Evolutionary conservation across 2,888 invertebrate species (phyloP).

Genomic region (Dendrolimus houi): DNA sequence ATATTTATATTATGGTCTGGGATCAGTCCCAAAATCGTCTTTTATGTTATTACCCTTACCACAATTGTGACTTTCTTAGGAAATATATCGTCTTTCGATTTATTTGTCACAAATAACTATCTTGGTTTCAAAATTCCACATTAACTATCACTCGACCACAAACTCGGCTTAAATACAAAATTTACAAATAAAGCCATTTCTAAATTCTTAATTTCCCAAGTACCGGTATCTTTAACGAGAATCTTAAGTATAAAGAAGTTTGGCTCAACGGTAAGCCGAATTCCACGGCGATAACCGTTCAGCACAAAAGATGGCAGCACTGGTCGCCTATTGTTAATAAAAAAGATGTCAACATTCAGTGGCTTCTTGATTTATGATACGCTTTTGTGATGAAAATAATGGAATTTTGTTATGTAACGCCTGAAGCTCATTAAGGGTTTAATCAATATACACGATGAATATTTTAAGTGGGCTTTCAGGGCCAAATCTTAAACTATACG

Average conservation of each 20-base stretch:
- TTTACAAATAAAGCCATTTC: background rate
- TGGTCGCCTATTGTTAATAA: conserved; percentile 47
- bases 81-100: no score
- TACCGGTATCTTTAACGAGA: conserved; percentile 1
- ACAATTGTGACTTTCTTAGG: no score
- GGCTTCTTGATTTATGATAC: conserved; percentile 46
- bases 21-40: no score
- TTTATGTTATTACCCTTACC: no score
- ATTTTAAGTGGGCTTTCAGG: no score
- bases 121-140: no score
- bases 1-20: no score
- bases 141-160: no score
- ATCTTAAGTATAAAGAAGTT: conserved; percentile 1
- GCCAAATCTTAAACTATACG: no score
- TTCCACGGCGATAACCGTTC: background rate
- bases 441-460: background rate
- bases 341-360: conserved; percentile 56
- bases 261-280: background rate
- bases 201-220: conserved; percentile 1
- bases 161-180: no score
- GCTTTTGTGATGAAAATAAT: conserved; percentile 41
- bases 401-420: conserved; percentile 48
- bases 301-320: conserved; percentile 30
- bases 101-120: no score
- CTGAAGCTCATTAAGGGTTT: conserved; percentile 40